A percentile compares a stretch with the other conserved stretches of the same genome.
These are phyloP conservation scores for Eueremaeus valkanovi DNA, from an alignment of 2,888 invertebrate genomes.

Conservation along the genomic window DNA sequence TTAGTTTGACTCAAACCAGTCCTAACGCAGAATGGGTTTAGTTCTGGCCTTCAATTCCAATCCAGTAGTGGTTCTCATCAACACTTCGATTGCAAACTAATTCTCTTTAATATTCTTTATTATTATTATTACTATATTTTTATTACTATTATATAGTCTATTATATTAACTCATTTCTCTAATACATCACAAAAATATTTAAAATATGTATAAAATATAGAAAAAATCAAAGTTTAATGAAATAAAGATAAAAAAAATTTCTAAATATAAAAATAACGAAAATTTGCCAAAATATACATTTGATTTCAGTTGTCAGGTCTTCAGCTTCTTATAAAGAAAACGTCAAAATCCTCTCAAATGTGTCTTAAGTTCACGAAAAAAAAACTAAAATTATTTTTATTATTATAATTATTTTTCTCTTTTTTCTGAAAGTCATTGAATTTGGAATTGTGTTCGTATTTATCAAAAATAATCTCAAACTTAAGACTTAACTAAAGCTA, in stretches of 20 bases:
- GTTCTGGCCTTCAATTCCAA: conserved; percentile 15
- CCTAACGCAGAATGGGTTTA: background rate
- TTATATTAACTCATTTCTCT: background rate
- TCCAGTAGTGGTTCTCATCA: background rate
- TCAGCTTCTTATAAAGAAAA: background rate
- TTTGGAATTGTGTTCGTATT: background rate
- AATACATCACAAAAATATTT: conserved; percentile 7
- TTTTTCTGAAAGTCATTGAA: conserved; percentile 6
- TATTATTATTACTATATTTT: too few species aligned
- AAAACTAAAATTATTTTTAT: too few species aligned
- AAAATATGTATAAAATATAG: too few species aligned
- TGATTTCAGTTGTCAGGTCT: background rate
- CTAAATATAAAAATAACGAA: too few species aligned
- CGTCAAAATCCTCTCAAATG: background rate
- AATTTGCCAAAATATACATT: conserved; percentile 4
- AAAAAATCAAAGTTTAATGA: too few species aligned
- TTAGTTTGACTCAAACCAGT: background rate
- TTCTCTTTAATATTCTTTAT: background rate
- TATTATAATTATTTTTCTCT: too few species aligned
- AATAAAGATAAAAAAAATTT: too few species aligned
- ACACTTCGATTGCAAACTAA: conserved; percentile 9
- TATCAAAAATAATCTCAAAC: too few species aligned
- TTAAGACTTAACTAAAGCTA: too few species aligned
- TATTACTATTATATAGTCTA: background rate
- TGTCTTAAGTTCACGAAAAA: too few species aligned